Evolutionary conservation across 2,888 invertebrate species (phyloP), one percentile per base, ranked within the genome.

Genomic region (Brachynemurus nebulosus): DNA sequence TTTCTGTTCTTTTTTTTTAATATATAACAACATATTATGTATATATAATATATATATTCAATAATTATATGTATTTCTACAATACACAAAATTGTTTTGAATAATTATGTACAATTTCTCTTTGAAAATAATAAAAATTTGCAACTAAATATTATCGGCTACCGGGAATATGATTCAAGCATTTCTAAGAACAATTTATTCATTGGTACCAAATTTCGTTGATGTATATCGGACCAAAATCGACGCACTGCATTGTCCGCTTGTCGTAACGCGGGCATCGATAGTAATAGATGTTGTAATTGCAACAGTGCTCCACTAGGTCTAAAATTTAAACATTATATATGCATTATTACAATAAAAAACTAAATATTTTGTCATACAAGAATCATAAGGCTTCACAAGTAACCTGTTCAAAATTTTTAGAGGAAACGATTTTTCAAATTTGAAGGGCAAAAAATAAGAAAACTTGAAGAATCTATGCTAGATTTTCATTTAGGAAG

Each of bases 121-220:
- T n/a, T n/a, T n/a, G n/a, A n/a, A n/a, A n/a, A n/a, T n/a, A n/a
- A n/a, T n/a, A n/a, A n/a, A n/a, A n/a, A n/a, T n/a, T n/a, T n/a
- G n/a, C n/a, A n/a, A n/a, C n/a, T 12, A 30, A 9, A n/a, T 30
- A 30, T 30, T 12, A 30, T 30, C n/a, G 59, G 63, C 62, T 76
- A 76, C 71, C 76, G 75, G 52, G 73, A 65, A 50, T 75, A 78
- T 2, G 86, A 81, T 64, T 93, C 93, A 48, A 95, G 72, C 95
- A 95, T 95, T 71, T 95, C 93, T 39, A 91, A 77, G 68, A 96
- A 93, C 43, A 96, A 76, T 66, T 95, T 95, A 71, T 95, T 95
- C 88, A 96, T 90, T 53, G 82, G 82, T 47, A 90, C 86, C 61
- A 85, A 80, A 4, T 89, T 86, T 52, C 89, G 89, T 58, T 85